Evolutionary conservation across 1,140 invertebrate genomes (phyloP), one percentile per base, ranked within the genome.

Genomic region (Lepidurus packardi): DNA sequence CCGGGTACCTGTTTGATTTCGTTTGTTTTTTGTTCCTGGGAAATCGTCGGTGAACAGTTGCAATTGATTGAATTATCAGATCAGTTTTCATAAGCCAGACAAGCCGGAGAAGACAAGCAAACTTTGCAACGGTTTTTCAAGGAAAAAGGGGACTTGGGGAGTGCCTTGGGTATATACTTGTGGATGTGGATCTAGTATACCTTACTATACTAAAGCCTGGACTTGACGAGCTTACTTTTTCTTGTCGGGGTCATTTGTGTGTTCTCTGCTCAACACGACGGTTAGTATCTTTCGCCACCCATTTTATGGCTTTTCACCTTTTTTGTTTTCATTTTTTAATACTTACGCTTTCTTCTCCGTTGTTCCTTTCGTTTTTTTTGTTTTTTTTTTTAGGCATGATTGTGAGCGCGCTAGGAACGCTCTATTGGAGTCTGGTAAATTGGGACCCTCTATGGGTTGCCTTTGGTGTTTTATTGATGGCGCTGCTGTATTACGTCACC

Each of bases 401-500:
- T 1, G 73, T 74, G 11, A 44, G 44, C 16, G 73, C 34, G 1
- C 5, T 75, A 47, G 13, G 9, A 65, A 0, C 9, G 13, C 21
- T 65, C 6, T 65, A n/a, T 21, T 65, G 9, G 53, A 65, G 53
- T 16, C 21, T 65, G 9, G 21, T 21, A 65, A 65, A 65, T 21
- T 65, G 53, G 16, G 53, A 65, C 21, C 53, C 53, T 9, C 53
- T 65, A 65, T 65, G 53, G 53, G n/a, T 21, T 13, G 13, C 13
- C 16, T 65, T 65, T 16, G 53, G 53, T 65, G 21, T 65, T 21
- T 21, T 47, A 1, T 16, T 43, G 16, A 4, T 53, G 13, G 44
- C 43, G 73, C 16, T 78, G 9, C 10, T 45, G 44, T 47, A 78
- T 25, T 47, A 74, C 73, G 25, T 75, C n/a, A 6, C 75, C 7